Base-by-base conservation (phyloP, 2,888 invertebrate genomes). In the Scaptomyza caliginosa region DNA sequence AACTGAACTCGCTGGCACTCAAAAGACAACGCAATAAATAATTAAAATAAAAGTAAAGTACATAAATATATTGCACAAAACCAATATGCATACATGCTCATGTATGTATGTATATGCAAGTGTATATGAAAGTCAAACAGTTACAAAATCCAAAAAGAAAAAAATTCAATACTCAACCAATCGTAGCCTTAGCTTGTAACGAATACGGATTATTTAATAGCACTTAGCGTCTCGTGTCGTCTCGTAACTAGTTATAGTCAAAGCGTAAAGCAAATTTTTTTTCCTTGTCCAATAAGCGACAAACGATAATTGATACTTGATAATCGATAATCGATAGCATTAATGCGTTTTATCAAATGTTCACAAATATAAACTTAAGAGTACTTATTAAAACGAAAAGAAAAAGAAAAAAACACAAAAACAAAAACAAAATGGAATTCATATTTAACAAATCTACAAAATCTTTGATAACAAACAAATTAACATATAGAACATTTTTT, bases 151-250 rank as follows among this genome's bases (percentile, higher is more conserved):
- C n/a, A n/a, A n/a, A n/a, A n/a, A n/a, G n/a, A n/a, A n/a, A n/a
- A n/a, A n/a, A 26, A 34, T 39, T 62, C 28, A 70, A 63, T 70
- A 78, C 79, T 87, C 88, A 87, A 82, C 79, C 79, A 82, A 69
- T 63, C 52, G 88, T 80, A 80, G 88, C 88, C 83, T 87, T 80
- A 80, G 79, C 64, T 56, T 63, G 48, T 82, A 80, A 87, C 17
- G 38, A 65, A 50, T 72, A 76, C 73, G 28, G 58, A 65, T 51
- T 58, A 49, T 65, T 59, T 48, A 32, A 60, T 62, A 74, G 77
- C 55, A 71, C 58, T 52, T 65, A 72, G 73, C 46, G 48, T 58
- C 57, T 75, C 76, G 48, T 58, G 54, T 75, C 76, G 75, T 71
- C 71, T 72, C 59, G 51, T 64, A 66, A 55, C 13, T 72, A 76